Percentiles rank a stretch among this genome's conserved stretches.
Conservation (phyloP, 2,888 invertebrate species). For the Mimas tiliae region DNA sequence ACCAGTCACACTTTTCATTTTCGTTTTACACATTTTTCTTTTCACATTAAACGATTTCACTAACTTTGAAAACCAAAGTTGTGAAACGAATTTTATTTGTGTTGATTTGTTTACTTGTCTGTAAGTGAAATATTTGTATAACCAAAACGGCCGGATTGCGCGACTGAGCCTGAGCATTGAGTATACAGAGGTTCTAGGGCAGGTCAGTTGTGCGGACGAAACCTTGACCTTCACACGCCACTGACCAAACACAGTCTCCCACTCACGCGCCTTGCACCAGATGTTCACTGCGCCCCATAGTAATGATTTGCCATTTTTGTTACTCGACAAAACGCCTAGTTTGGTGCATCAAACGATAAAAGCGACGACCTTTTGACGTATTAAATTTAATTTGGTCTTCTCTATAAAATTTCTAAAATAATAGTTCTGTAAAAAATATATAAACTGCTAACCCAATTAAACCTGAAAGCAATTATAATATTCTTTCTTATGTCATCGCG, state of each 20-base stretch:
- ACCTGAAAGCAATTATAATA: too few relatives aligned
- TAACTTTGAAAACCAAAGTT: slow-evolving; percentile 65
- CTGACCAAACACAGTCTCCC: slow-evolving; percentile 69
- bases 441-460: neutral
- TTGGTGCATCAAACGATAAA: neutral
- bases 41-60: slow-evolving; percentile 57
- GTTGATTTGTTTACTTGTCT: neutral
- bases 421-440: neutral
- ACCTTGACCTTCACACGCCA: slow-evolving; percentile 79
- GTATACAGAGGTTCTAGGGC: slow-evolving; percentile 42
- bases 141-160: slow-evolving; percentile 12
- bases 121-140: slow-evolving; percentile 14
- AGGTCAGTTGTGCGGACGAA: slow-evolving; percentile 65
- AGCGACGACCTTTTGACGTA: neutral
- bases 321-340: neutral
- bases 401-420: neutral
- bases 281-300: slow-evolving; percentile 48
- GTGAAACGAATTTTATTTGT: slow-evolving; percentile 53
- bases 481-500: too few relatives aligned
- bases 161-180: slow-evolving; percentile 36
- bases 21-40: slow-evolving; percentile 45
- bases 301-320: slow-evolving; percentile 23
- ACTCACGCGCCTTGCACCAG: slow-evolving; percentile 65
- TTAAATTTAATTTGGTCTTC: neutral
- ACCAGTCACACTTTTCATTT: slow-evolving; percentile 42